Base-by-base conservation (phyloP, 2,797 vertebrate genomes). In the Geotrypetes seraphini region DNA sequence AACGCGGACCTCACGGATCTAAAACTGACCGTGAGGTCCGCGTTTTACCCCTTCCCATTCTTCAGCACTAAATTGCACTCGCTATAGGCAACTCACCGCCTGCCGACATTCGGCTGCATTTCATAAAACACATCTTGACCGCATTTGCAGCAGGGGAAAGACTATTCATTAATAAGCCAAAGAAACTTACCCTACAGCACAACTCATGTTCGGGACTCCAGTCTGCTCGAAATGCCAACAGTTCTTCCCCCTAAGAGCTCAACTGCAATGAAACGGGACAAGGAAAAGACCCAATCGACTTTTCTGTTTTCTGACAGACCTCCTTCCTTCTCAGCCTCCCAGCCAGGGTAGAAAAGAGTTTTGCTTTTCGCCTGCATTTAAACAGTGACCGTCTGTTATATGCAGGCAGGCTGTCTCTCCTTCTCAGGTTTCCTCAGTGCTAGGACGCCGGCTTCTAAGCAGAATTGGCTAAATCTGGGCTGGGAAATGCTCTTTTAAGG, bases 81-180 rank as follows among this genome's bases (percentile, higher is more conserved):
- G 66, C 78, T 78, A 63, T 49, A 69, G 36, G 50, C 74, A 82
- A 78, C 78, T 78, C 82, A 66, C 65, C 70, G 61, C 45, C 61
- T 70, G 76, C 78, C 81, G 83, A 69, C 69, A 61, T 51, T 76
- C 64, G 71, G 69, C n/a, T 68, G 66, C 71, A 42, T 69, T 78
- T 73, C 36, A 50, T 76, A 82, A 83, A 79, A 82, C 82, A 82
- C 75, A 75, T 75, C 73, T 66, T 75, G 72, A 78, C 78, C 64
- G 24, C 75, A 69, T 67, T 69, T 64, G 66, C 76, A 76, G 52
- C 18, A 2, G 69, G 58, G 83, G 78, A 83, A 84, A 79, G 70
- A 52, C 56, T 71, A 83, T 83, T 84, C 78, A 85, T 76, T 28
- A 23, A 31, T 57, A 56, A 75, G 66, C 67, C 65, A 48, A 43